Conservation (phyloP, 2,797 vertebrate species). For the Coranthus polyacanthus region DNA sequence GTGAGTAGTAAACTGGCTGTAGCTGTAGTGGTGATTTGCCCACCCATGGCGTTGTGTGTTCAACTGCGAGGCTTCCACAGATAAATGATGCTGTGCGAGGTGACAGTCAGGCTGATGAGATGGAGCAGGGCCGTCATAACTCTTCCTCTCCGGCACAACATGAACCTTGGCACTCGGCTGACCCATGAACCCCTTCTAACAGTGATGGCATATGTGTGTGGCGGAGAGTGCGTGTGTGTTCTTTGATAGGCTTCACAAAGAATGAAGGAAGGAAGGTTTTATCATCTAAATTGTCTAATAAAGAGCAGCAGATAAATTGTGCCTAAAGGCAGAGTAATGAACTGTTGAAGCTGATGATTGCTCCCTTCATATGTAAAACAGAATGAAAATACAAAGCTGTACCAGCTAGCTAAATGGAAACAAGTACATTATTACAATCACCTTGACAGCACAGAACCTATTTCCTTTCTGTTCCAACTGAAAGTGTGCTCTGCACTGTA, state of each 20-base stretch:
- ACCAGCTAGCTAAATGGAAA: conserved; percentile 13
- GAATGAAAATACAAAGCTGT: background rate
- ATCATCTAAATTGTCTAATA: conserved; percentile 10
- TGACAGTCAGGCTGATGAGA: conserved; percentile 64
- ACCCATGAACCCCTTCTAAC: conserved; percentile 43
- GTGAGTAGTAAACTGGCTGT: conserved; percentile 19
- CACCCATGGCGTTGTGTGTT: conserved; percentile 38
- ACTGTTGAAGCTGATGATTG: background rate
- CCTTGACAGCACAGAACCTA: conserved; percentile 3
- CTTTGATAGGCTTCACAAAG: background rate
- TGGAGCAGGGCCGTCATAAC: conserved; percentile 57
- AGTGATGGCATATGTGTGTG: background rate
- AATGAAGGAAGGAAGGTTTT: background rate
- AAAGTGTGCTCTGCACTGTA: conserved; percentile 10
- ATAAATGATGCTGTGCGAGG: conserved; percentile 58
- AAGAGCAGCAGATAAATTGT: conserved; percentile 16
- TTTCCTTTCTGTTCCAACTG: conserved; percentile 32
- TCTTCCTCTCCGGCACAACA: conserved; percentile 40
- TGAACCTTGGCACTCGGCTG: conserved; percentile 62
- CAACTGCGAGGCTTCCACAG: conserved; percentile 37
- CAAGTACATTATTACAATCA: conserved; percentile 15
- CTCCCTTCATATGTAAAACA: background rate
- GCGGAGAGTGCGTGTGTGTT: background rate
- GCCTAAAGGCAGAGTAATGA: conserved; percentile 9
- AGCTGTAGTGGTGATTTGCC: conserved; percentile 28